Conservation (phyloP, 2,888 invertebrate genomes). For the Thysanoteuthis rhombus region DNA sequence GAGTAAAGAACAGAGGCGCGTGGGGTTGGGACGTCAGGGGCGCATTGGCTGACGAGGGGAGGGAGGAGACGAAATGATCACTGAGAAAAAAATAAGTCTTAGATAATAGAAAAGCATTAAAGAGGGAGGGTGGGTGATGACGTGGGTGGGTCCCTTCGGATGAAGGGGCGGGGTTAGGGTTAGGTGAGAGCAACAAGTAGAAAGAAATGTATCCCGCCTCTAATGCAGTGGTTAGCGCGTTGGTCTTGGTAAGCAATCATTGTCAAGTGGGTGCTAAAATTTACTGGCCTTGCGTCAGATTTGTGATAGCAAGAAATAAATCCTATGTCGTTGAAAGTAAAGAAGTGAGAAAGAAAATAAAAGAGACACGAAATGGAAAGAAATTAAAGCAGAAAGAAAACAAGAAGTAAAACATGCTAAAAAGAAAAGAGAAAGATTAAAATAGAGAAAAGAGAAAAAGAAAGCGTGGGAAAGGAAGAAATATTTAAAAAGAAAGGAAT, state of each 20-base stretch:
- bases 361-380: not conserved
- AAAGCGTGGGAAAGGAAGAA: not conserved
- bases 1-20: not conserved
- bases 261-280: not conserved
- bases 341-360: not conserved
- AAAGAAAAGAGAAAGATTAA: not conserved
- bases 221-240: not conserved
- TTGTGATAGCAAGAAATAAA: not conserved
- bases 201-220: not conserved
- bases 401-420: not conserved
- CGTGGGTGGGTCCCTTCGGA: not conserved
- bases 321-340: not conserved
- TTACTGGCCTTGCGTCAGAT: not conserved
- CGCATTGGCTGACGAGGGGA: not conserved
- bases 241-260: not conserved
- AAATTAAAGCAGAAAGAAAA: not conserved
- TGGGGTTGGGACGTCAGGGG: not conserved
- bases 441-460: not conserved
- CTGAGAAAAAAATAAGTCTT: not conserved
- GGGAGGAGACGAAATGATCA: not conserved
- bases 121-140: not conserved
- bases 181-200: not conserved
- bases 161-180: slow-evolving; percentile 12
- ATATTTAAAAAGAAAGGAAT: not conserved
- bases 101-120: not conserved